A percentile compares a stretch with the other conserved stretches of the same genome.
These are phyloP conservation scores for Elephantulus edwardii DNA, from an alignment of 2,113 vertebrate genomes.

Conservation along the genomic window DNA sequence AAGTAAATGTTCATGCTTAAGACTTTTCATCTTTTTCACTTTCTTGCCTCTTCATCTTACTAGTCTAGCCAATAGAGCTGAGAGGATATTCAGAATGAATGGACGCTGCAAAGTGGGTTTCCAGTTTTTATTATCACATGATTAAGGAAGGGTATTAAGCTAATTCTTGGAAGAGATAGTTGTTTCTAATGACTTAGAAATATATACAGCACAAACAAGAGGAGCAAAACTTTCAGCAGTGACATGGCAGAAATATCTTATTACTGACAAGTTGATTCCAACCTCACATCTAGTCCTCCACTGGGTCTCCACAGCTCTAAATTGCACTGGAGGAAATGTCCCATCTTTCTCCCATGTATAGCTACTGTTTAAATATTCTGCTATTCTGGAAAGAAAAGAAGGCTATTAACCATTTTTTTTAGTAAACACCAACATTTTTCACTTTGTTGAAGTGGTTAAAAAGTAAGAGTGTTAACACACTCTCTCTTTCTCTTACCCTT, in stretches of 20 bases:
- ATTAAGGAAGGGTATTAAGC: conserved; percentile 18
- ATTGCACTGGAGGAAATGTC: too few species aligned
- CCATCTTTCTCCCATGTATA: too few species aligned
- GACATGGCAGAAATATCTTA: neutral
- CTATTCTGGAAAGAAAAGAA: too few species aligned
- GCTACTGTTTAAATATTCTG: neutral
- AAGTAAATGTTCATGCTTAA: neutral
- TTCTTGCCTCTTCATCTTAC: neutral
- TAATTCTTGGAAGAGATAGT: neutral
- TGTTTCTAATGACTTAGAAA: neutral
- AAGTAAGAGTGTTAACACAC: neutral
- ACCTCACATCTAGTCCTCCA: too few species aligned
- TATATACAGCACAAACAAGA: neutral
- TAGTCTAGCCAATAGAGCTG: neutral
- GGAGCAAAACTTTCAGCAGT: neutral
- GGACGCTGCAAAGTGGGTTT: conserved; percentile 13
- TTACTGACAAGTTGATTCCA: too few species aligned
- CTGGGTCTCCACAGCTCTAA: too few species aligned
- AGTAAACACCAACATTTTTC: neutral
- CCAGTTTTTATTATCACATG: conserved; percentile 44
- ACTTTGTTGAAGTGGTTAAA: neutral
- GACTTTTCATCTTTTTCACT: neutral
- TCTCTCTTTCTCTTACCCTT: neutral
- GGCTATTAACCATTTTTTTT: neutral
- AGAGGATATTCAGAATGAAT: neutral